Base-by-base conservation (phyloP, 1,140 invertebrate species). In the Camponotus vicinus region DNA sequence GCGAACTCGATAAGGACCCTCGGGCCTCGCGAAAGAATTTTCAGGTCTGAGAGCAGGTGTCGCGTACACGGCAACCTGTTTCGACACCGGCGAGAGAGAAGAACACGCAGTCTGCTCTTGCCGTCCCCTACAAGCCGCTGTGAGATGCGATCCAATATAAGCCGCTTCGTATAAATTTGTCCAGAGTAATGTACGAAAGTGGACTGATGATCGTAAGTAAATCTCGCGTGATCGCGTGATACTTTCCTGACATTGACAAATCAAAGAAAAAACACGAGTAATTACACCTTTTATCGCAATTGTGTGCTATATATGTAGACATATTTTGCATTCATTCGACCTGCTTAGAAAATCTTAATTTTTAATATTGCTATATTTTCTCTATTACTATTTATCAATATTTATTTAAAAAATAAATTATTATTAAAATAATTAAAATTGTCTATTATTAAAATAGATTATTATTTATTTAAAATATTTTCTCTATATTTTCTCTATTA, bases 11-110 rank as follows among this genome's bases (percentile, higher is more conserved):
- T 89, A 89, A 89, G 77, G 71, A 32, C 75, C 75, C 83, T 49
- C n/a, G 71, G 88, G 52, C 87, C 61, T 45, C 77, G 59, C 77
- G 59, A 86, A 82, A 59, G 88, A 89, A 89, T 89, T 89, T 89
- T 86, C 77, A 89, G 84, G 87, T 83, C 87, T 78, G 77, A 45
- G 88, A 86, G 88, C 88, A 89, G 88, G 88, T 89, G 88, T 89
- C 88, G 88, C 86, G 77, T 76, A 89, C 55, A 27, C 0, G 27
- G 37, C 85, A 89, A 89, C 88, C 88, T 83, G 88, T 89, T 89
- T 64, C 67, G 83, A 45, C 70, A 71, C 32, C 21, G 86, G 32
- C 61, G 52, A 76, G 67, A 89, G 84, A 86, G 82, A 88, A 86
- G 82, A 88, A 86, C 42, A 49, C 85, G 77, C 85, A 80, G 55